A percentile compares a stretch with the other conserved stretches of the same genome.
Evolutionary conservation across 2,113 vertebrate species (phyloP).

Genomic region (Takifugu bimaculatus): DNA sequence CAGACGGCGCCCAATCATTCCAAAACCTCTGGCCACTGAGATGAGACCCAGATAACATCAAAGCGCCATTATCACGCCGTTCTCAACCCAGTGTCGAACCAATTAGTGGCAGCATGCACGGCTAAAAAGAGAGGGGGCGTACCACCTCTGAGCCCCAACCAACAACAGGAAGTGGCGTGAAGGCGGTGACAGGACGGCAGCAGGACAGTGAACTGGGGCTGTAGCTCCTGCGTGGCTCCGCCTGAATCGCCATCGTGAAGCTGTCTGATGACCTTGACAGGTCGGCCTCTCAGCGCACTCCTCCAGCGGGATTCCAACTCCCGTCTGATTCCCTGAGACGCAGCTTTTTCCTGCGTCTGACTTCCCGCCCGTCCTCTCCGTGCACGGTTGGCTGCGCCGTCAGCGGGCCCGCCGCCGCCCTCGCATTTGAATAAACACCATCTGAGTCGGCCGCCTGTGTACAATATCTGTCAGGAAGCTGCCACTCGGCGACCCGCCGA

Average conservation of each 20-base stretch:
- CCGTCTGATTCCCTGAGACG: too few species aligned
- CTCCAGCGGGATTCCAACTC: not conserved
- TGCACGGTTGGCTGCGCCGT: slow-evolving; percentile 63
- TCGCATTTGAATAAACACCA: slow-evolving; percentile 72
- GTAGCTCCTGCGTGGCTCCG: slow-evolving; percentile 22
- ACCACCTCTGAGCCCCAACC: not conserved
- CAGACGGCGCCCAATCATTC: not conserved
- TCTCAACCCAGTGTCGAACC: slow-evolving; percentile 40
- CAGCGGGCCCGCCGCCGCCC: slow-evolving; percentile 53
- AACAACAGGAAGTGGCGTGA: slow-evolving; percentile 16
- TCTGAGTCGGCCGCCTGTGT: slow-evolving; percentile 61
- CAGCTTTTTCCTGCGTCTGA: too few species aligned
- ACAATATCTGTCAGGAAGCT: slow-evolving; percentile 67
- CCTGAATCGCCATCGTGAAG: slow-evolving; percentile 27
- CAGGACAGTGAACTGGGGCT: slow-evolving; percentile 63
- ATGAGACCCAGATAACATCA: slow-evolving; percentile 45
- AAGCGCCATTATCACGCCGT: slow-evolving; percentile 44
- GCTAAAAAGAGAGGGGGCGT: not conserved
- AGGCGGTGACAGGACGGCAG: slow-evolving; percentile 32
- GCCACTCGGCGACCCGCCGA: slow-evolving; percentile 53
- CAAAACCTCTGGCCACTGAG: slow-evolving; percentile 54
- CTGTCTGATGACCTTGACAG: slow-evolving; percentile 62
- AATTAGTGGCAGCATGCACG: slow-evolving; percentile 41
- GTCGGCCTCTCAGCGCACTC: not conserved
- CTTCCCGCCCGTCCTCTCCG: not conserved